These are phyloP conservation scores for Philopedon plagiatum DNA, from an alignment of 2,888 invertebrate species.

Conservation along the genomic window DNA sequence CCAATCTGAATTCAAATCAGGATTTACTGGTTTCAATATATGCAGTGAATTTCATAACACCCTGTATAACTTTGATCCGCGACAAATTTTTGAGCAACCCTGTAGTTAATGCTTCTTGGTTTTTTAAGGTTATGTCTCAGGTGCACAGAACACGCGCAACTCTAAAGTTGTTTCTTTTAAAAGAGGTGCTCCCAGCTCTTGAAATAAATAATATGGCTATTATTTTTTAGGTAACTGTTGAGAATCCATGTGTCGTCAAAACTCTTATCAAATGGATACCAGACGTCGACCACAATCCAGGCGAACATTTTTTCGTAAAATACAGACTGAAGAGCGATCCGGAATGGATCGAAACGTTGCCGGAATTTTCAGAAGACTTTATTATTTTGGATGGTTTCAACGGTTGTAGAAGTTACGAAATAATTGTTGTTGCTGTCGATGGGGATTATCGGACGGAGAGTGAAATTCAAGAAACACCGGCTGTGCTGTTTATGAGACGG, in stretches of 20 bases:
- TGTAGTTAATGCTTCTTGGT: too few species aligned
- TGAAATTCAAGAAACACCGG: constrained; percentile 59
- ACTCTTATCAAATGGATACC: constrained; percentile 62
- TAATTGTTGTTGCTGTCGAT: constrained; percentile 60
- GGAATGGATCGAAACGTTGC: constrained; percentile 57
- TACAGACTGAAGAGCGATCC: constrained; percentile 58
- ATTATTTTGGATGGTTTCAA: constrained; percentile 60
- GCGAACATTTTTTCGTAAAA: constrained; percentile 62
- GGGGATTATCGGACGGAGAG: constrained; percentile 61
- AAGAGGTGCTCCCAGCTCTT: too few species aligned
- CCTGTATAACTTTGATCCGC: too few species aligned
- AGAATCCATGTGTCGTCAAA: constrained; percentile 57
- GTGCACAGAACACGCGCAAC: too few species aligned
- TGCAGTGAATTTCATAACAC: too few species aligned
- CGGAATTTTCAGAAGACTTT: constrained; percentile 59
- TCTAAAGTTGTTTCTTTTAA: too few species aligned
- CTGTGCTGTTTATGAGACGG: constrained; percentile 54
- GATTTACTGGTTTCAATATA: too few species aligned
- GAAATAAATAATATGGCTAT: too few species aligned
- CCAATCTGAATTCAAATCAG: too few species aligned
- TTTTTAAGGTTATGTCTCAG: too few species aligned
- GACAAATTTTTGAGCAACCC: too few species aligned
- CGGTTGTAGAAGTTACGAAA: constrained; percentile 61
- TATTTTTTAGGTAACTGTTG: constrained; percentile 21
- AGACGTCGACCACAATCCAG: constrained; percentile 60